phyloP scores from a whole-genome alignment of 2,888 invertebrate genomes.

The Drosophila fulvimacula region DNA sequence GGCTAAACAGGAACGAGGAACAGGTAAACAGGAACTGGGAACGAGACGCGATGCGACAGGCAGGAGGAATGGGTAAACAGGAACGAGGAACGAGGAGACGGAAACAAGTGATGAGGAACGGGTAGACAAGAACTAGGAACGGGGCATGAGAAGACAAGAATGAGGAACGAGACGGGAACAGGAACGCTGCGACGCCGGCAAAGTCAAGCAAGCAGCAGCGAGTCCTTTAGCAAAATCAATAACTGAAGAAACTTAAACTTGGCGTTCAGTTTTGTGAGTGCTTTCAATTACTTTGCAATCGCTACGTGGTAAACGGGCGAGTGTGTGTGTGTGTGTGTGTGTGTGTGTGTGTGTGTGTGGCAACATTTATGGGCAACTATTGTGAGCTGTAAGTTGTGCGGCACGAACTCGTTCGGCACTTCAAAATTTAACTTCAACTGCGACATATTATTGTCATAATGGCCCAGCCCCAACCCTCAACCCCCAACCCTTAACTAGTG shows the following conservation, averaged over 20 bases:
- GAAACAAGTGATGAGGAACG: too few species aligned
- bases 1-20: too few species aligned
- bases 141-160: not conserved
- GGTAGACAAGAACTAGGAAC: not conserved
- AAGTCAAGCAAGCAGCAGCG: constrained; percentile 4
- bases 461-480: constrained; percentile 12
- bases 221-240: constrained; percentile 46
- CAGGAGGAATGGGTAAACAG: not conserved
- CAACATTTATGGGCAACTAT: constrained; percentile 46
- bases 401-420: constrained; percentile 51
- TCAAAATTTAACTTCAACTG: constrained; percentile 63
- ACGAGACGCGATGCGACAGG: not conserved
- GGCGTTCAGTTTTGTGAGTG: constrained; percentile 42
- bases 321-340: not conserved
- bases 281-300: constrained; percentile 76
- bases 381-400: constrained; percentile 48
- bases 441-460: constrained; percentile 79
- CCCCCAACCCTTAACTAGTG: not conserved
- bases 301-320: constrained; percentile 15
- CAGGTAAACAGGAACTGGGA: not conserved
- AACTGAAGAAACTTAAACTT: constrained; percentile 44
- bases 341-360: constrained; percentile 5
- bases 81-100: not conserved
- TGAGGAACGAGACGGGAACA: not conserved
- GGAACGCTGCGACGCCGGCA: not conserved